Percentiles rank a stretch among this genome's conserved stretches.
Evolutionary conservation across 2,888 invertebrate species (phyloP).

Genomic region (Bimastos eiseni): DNA sequence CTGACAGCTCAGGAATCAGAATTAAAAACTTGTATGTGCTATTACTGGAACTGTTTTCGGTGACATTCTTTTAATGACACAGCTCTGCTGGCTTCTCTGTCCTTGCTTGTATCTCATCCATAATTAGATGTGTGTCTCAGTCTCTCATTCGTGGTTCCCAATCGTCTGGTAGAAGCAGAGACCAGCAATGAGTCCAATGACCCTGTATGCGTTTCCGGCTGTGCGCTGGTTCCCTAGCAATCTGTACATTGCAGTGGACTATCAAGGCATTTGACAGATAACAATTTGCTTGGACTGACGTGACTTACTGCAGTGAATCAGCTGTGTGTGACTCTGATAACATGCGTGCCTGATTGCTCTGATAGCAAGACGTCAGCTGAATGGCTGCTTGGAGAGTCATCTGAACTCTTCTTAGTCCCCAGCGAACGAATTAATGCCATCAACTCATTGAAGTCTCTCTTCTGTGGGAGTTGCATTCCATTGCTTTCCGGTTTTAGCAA

Average conservation of each 20-base stretch:
- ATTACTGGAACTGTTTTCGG: background rate
- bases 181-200: background rate
- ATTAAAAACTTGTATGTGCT: background rate
- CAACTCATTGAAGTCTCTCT: background rate
- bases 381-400: background rate
- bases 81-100: background rate
- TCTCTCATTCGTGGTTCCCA: background rate
- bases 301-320: background rate
- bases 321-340: conserved; percentile 13
- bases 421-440: background rate
- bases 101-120: background rate
- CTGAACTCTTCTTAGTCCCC: background rate
- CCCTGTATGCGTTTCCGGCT: background rate
- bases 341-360: background rate
- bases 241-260: background rate
- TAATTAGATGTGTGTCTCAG: background rate
- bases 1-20: background rate
- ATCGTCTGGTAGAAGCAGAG: background rate
- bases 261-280: background rate
- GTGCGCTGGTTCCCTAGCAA: background rate
- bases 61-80: background rate
- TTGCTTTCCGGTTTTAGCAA: background rate
- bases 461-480: background rate
- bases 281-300: background rate
- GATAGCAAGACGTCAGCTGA: no score